Base-by-base conservation (phyloP, 2,888 invertebrate species). In the Anaspis maculata region DNA sequence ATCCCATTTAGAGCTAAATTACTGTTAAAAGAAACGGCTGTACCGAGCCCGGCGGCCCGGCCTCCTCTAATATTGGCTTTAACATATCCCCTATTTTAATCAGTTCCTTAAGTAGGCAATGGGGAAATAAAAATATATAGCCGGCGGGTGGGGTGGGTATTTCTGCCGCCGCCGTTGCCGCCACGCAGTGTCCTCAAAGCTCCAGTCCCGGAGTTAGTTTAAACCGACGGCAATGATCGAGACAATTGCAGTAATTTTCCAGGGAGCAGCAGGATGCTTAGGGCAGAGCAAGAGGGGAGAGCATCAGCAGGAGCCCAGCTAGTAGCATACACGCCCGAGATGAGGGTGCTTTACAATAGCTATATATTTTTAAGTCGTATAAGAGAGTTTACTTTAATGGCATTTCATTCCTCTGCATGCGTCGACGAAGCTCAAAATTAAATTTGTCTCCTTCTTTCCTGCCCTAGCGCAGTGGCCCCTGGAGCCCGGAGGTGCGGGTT, bases 41-140 rank as follows among this genome's bases (percentile, higher is more conserved):
- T n/a, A n/a, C n/a, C n/a, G 29, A 25, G 25, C 39, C 30, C 31
- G 11, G 19, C 26, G 12, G 27, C 24, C 25, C 19, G 29, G 32
- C 53, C 56, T n/a, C n/a, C n/a, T n/a, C n/a, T 55, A 60, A 61
- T 59, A 59, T 60, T 54, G 61, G 56, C 57, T 59, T 57, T 57
- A 56, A 61, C 59, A 55, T 59, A 59, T 58, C 59, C 61, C 62
- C 59, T 48, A 54, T 62, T 63, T 64, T 64, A 64, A 64, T 64
- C 64, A 64, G 64, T 58, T 62, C 56, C 58, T 63, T 62, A 64
- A 64, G 63, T 64, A 63, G 62, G 59, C 64, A 61, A 63, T 56
- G 53, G 64, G 64, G 64, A 64, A 64, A 64, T 64, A 64, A 63
- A 63, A 64, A 64, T 64, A 64, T 62, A 62, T 61, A 56, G 58